Evolutionary conservation across 2,113 vertebrate genomes (phyloP), one percentile per base, ranked within the genome.

Genomic region (Henicopernis longicauda): DNA sequence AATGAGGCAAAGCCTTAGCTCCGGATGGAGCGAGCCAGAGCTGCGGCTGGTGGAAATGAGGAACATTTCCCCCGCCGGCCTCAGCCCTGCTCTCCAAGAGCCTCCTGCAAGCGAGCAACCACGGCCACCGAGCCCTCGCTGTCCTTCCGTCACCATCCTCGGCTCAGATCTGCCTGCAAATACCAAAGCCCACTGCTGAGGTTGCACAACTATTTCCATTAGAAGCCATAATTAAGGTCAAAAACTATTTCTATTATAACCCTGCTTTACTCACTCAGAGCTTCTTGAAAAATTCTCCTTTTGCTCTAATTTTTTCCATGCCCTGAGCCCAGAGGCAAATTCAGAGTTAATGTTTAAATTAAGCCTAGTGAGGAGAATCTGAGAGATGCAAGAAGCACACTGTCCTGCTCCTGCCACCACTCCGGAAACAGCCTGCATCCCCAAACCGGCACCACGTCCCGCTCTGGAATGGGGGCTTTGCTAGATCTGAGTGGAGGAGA

Each of bases 181-280:
- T 47, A 88, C 89, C 93, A 93, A 93, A 89, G 38, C 89, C 93
- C 77, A 8, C 89, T 86, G 91, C 94, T 92, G 93, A 92, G 81
- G 66, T n/a, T 90, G 95, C 96, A 93, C 89, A 93, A 70, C 52
- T 70, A 34, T 85, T 82, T 94, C 95, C 82, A 90, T 95, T 97
- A 96, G 84, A 97, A 95, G 71, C 91, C 89, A 63, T 95, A 97
- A 98, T 97, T 97, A 98, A 97, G 97, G 95, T 93, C 91, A 89
- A 97, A 97, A 93, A 62, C 78, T 88, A 90, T 95, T 94, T 97
- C 86, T 91, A 74, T 90, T 95, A 87, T 31, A 95, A 86, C 92
- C 49, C 65, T 50, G 32, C 84, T 91, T 90, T 72, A 70, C 65
- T 93, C 76, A n/a, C 55, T 96, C 57, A 10, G 73, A 97, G 82